These are phyloP conservation scores for Strigamia crassipes DNA, from an alignment of 2,888 invertebrate species.

Conservation along the genomic window DNA sequence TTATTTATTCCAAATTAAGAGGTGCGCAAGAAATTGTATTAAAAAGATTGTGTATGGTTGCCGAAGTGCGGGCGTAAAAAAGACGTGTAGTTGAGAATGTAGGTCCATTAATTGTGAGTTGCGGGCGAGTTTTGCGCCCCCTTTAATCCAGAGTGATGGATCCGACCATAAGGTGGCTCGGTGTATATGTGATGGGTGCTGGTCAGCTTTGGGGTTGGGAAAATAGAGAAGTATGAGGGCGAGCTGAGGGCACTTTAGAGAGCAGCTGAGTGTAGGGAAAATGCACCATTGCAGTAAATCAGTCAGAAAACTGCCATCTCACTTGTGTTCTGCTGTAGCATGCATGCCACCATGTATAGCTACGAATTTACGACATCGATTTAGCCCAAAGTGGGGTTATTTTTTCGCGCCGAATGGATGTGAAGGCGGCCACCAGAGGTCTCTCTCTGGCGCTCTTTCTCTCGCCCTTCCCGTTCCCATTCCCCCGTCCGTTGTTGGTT, in stretches of 20 bases:
- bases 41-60: no score
- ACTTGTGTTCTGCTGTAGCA: constrained; percentile 32
- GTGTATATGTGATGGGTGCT: constrained; percentile 27
- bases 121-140: neutral
- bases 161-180: constrained; percentile 25
- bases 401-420: constrained; percentile 27
- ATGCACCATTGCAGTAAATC: constrained; percentile 38
- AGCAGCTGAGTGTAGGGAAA: constrained; percentile 40
- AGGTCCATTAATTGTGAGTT: neutral
- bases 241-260: constrained; percentile 35
- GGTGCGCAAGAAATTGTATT: no score
- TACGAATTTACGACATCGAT: constrained; percentile 30
- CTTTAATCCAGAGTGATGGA: constrained; percentile 13
- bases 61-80: no score
- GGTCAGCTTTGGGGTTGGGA: constrained; percentile 40
- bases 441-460: neutral
- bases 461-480: neutral
- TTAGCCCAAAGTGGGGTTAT: constrained; percentile 28
- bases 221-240: constrained; percentile 36
- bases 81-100: neutral
- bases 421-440: constrained; percentile 8
- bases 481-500: neutral
- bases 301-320: constrained; percentile 40
- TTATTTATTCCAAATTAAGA: no score
- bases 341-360: constrained; percentile 35